Evolutionary conservation across 2,888 invertebrate species (phyloP).

Genomic region (Chorisops tibialis): DNA sequence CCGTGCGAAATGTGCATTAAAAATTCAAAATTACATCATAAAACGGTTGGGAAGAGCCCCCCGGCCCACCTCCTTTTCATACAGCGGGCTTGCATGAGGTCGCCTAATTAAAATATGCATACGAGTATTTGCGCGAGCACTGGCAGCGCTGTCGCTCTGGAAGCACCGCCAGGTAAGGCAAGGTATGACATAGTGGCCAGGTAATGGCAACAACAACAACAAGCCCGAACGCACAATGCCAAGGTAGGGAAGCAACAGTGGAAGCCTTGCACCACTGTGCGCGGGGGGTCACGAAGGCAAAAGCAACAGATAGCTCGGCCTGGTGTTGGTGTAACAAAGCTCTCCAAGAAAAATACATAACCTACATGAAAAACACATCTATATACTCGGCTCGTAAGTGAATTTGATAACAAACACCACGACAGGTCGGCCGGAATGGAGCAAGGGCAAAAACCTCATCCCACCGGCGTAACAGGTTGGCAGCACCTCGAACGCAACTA

Average conservation of each 20-base stretch:
- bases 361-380: neutral
- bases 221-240: no score
- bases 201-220: no score
- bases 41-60: no score
- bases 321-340: slow-evolving; percentile 5
- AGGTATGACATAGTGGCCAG: no score
- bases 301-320: slow-evolving; percentile 19
- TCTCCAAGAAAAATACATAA: neutral
- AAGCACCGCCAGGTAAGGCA: no score
- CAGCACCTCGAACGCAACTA: slow-evolving; percentile 29
- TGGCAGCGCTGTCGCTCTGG: no score
- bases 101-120: no score
- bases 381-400: neutral
- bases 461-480: slow-evolving; percentile 38
- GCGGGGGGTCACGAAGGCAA: neutral
- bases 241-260: no score
- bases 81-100: no score
- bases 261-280: neutral
- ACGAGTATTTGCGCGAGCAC: no score
- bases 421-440: slow-evolving; percentile 10
- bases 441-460: slow-evolving; percentile 39
- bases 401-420: slow-evolving; percentile 1
- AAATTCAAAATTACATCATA: slow-evolving; percentile 9
- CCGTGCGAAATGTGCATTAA: slow-evolving; percentile 9
- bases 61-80: no score